phyloP scores from a whole-genome alignment of 2,113 vertebrate species.

The Pterocles gutturalis region DNA sequence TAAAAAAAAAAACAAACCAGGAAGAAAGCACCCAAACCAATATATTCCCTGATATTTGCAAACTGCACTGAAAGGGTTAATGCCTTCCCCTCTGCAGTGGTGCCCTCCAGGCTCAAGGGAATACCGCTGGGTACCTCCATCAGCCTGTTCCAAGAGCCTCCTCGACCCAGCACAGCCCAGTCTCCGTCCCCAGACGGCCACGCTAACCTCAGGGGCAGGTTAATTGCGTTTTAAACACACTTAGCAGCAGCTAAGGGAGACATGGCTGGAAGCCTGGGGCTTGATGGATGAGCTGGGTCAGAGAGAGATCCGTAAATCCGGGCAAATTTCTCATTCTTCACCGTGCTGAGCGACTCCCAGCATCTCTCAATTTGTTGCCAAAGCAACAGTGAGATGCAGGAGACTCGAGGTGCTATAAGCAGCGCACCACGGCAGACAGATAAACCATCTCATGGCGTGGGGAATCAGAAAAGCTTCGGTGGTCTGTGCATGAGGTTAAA shows the following conservation, averaged over 20 bases:
- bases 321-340: background rate
- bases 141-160: background rate
- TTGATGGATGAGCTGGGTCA: background rate
- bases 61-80: background rate
- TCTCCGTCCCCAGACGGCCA: background rate
- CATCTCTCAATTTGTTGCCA: conserved; percentile 4
- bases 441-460: background rate
- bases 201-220: background rate
- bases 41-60: background rate
- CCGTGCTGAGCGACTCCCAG: background rate
- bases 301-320: background rate
- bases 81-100: background rate
- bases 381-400: background rate
- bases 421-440: background rate
- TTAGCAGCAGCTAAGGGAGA: background rate
- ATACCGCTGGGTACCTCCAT: background rate
- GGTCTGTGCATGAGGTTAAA: background rate
- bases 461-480: background rate
- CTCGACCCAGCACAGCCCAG: background rate
- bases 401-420: background rate
- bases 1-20: too few species aligned
- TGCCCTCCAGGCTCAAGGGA: background rate
- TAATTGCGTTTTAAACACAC: background rate
- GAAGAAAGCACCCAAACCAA: background rate
- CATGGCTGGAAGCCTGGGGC: background rate